phyloP scores from a whole-genome alignment of 2,113 vertebrate species.

The Centrocercus urophasianus region DNA sequence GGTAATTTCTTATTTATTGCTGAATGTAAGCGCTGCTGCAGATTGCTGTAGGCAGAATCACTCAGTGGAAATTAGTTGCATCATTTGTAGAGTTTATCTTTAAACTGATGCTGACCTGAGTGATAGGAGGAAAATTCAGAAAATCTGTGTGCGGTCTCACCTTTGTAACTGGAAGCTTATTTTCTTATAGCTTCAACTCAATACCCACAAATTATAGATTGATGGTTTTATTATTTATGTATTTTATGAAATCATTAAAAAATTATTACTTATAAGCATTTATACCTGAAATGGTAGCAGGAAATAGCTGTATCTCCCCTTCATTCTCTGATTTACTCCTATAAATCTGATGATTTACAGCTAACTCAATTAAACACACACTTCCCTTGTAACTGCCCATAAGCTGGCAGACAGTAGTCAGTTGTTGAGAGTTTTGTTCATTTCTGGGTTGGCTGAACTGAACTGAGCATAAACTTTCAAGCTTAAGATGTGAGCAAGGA shows the following conservation, averaged over 20 bases:
- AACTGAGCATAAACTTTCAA: slow-evolving; percentile 33
- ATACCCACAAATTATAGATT: neutral
- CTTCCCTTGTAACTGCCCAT: slow-evolving; percentile 9
- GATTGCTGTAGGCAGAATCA: neutral
- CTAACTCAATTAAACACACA: slow-evolving; percentile 30
- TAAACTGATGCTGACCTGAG: neutral
- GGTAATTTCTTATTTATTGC: neutral
- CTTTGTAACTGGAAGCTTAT: neutral
- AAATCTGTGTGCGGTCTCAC: neutral
- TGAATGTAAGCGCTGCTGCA: neutral
- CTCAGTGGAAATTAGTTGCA: neutral
- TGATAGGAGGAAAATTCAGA: neutral
- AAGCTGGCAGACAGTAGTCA: slow-evolving; percentile 32
- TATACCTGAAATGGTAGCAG: neutral
- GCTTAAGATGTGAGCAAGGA: slow-evolving; percentile 28
- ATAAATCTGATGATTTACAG: neutral
- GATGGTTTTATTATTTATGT: neutral
- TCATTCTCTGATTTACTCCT: neutral
- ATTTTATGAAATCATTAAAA: slow-evolving; percentile 4
- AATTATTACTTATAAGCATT: neutral
- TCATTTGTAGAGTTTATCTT: neutral
- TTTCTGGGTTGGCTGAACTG: slow-evolving; percentile 59
- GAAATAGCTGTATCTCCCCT: neutral
- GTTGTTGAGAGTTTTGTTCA: neutral
- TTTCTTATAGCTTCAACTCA: neutral